phyloP scores from a whole-genome alignment of 1,140 invertebrate genomes.

The Penaeus chinensis region DNA sequence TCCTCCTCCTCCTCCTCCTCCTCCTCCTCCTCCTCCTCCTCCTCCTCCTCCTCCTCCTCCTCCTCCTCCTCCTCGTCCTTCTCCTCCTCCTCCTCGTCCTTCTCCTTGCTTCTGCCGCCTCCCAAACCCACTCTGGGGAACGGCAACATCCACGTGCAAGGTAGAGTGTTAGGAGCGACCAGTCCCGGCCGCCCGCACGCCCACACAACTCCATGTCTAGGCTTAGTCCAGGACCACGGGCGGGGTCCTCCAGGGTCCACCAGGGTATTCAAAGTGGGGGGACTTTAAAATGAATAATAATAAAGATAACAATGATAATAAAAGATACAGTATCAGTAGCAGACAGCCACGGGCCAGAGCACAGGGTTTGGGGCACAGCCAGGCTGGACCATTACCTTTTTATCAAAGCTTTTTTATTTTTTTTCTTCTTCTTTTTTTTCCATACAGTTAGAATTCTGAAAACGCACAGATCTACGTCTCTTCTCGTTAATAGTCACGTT shows the following conservation, averaged over 20 bases:
- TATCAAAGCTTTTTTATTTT: background rate
- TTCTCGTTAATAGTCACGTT: too few relatives aligned
- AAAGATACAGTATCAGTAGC: slow-evolving; percentile 4
- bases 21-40: too few relatives aligned
- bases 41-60: too few relatives aligned
- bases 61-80: too few relatives aligned
- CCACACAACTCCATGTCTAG: slow-evolving; percentile 41
- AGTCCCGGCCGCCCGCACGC: slow-evolving; percentile 43
- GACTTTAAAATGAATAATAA: background rate
- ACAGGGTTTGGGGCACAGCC: slow-evolving; percentile 53
- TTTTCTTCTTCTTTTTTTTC: too few relatives aligned
- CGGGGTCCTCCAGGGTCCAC: slow-evolving; percentile 52
- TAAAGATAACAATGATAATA: too few relatives aligned
- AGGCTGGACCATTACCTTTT: background rate
- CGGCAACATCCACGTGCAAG: slow-evolving; percentile 50
- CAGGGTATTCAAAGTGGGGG: slow-evolving; percentile 38
- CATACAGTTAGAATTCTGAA: too few relatives aligned
- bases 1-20: too few relatives aligned
- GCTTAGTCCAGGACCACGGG: slow-evolving; percentile 54
- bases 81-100: slow-evolving; percentile 23
- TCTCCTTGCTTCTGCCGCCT: slow-evolving; percentile 52
- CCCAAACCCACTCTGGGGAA: slow-evolving; percentile 48
- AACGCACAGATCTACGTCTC: too few relatives aligned
- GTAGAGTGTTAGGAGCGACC: slow-evolving; percentile 52
- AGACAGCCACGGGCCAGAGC: slow-evolving; percentile 16